Percentiles rank a stretch among this genome's conserved stretches.
phyloP scores from a whole-genome alignment of 2,888 invertebrate genomes.

The Andrena bicolor region DNA sequence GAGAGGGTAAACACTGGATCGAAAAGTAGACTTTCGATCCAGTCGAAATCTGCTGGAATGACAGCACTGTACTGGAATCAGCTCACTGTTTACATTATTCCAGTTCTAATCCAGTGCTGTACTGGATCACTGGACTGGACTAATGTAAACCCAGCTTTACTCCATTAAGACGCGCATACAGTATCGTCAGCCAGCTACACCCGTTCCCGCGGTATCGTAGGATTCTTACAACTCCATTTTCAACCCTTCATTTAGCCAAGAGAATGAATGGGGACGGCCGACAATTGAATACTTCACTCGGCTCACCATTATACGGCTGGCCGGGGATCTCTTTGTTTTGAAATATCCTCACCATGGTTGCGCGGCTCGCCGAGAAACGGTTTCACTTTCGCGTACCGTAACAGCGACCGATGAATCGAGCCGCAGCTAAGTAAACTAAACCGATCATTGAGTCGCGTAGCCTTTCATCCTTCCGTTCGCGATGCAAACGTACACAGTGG shows the following conservation, averaged over 20 bases:
- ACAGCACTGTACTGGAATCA: no score
- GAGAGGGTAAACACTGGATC: no score
- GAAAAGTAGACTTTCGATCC: no score
- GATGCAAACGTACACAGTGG: background rate
- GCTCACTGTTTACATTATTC: no score
- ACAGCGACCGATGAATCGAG: conserved; percentile 43
- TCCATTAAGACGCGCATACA: no score
- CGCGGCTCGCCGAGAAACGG: conserved; percentile 39
- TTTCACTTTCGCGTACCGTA: conserved; percentile 62
- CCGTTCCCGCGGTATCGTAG: no score
- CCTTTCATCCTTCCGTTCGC: conserved; percentile 7
- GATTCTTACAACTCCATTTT: background rate
- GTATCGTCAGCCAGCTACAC: no score
- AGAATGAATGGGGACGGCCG: background rate
- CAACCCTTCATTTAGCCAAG: background rate
- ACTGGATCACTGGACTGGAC: no score
- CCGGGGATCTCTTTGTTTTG: background rate
- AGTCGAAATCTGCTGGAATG: no score
- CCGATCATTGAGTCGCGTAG: background rate
- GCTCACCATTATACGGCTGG: background rate
- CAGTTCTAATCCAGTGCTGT: no score
- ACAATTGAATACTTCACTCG: background rate
- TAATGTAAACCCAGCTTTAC: no score
- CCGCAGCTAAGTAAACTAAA: conserved; percentile 26
- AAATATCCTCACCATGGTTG: conserved; percentile 40